phyloP scores from a whole-genome alignment of 2,888 invertebrate genomes.

The Cantharis nigra region DNA sequence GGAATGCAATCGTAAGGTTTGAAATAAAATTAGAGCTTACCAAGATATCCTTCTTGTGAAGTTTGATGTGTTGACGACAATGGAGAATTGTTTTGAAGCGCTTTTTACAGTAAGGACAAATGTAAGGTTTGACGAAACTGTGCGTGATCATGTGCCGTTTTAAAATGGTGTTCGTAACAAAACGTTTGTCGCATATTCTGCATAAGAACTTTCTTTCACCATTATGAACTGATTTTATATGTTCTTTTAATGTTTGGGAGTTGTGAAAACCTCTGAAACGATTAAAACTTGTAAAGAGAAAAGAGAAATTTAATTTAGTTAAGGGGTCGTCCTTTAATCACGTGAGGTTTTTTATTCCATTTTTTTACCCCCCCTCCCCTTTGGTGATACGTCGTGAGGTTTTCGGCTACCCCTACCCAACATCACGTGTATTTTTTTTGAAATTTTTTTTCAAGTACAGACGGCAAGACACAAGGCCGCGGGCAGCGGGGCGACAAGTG shows the following conservation, averaged over 20 bases:
- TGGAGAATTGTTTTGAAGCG: conserved; percentile 63
- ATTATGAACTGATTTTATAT: conserved; percentile 47
- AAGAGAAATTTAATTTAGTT: too few species aligned
- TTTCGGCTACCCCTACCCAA: too few species aligned
- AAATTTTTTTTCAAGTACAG: too few species aligned
- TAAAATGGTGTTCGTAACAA: conserved; percentile 49
- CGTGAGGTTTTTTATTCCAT: too few species aligned
- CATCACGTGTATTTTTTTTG: too few species aligned
- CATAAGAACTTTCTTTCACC: conserved; percentile 50
- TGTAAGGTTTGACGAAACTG: conserved; percentile 56
- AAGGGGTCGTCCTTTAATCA: too few species aligned
- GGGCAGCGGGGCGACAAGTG: too few species aligned
- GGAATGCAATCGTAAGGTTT: background rate
- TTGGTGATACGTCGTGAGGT: too few species aligned
- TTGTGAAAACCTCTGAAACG: conserved; percentile 44
- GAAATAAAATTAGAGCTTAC: background rate
- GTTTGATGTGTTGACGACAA: conserved; percentile 62
- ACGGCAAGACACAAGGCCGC: too few species aligned
- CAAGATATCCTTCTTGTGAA: conserved; percentile 16
- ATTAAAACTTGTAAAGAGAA: too few species aligned
- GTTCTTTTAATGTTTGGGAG: conserved; percentile 45
- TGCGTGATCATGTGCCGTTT: conserved; percentile 53
- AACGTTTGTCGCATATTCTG: conserved; percentile 51
- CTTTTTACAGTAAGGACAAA: conserved; percentile 66
- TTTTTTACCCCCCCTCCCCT: too few species aligned